Base-by-base conservation (phyloP, 2,888 invertebrate genomes). In the Andricus curvator region DNA sequence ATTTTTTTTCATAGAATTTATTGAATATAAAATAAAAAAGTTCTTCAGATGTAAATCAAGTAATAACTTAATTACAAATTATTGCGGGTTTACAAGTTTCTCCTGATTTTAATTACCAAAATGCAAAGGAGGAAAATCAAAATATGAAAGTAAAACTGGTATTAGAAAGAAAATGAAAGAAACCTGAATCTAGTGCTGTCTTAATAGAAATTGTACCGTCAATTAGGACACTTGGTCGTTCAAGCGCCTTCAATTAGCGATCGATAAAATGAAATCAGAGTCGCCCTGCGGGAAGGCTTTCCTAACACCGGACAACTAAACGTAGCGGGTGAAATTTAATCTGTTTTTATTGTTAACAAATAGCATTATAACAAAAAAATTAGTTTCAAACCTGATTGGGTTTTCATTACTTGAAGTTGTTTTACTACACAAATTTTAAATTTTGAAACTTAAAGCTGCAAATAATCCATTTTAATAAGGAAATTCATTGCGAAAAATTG, bases 201-300 rank as follows among this genome's bases (percentile, higher is more conserved):
- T 41, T n/a, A 13, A 67, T 67, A 41, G 9, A n/a, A 29, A 51
- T 70, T 70, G 51, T 51, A 51, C 51, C 67, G 8, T 74, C 25
- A 62, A 77, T 77, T 77, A 62, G 37, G 17, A 62, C 9, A 77
- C 62, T 62, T 41, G 20, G 56, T 62, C 60, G 60, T 33, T 41
- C 77, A 77, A 60, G 60, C 62, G 15, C 33, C 29, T 77, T 62
- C 62, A 60, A 77, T 77, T 77, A 77, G 56, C 62, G 62, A 29
- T 70, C 70, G 70, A 48, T 51, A 51, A 51, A 70, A 70, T 70
- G 48, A 70, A 70, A 70, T 51, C 13, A 25, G 51, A 70, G 29
- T 25, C 22, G 11, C 29, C n/a, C 51, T 51, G 29, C 11, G 20
- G 70, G 29, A 48, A 29, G 48, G 17, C 11, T 70, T 70, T 70